A percentile compares a stretch with the other conserved stretches of the same genome.
phyloP scores from a whole-genome alignment of 1,140 invertebrate species.

The Anastatus disparis region DNA sequence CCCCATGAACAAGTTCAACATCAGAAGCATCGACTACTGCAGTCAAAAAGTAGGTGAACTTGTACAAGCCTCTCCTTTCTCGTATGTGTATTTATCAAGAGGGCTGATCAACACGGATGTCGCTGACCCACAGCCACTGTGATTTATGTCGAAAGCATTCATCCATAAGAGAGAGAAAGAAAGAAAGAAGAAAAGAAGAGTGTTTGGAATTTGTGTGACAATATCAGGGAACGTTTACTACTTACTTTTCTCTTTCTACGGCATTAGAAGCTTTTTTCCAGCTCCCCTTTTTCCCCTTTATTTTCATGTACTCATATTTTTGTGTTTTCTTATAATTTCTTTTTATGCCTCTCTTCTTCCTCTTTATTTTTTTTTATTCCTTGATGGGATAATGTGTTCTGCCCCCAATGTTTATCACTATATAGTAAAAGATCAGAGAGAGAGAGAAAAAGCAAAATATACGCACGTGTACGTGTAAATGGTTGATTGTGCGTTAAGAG shows the following conservation, averaged over 20 bases:
- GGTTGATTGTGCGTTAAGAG: not conserved
- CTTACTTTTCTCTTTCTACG: not conserved
- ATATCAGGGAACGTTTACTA: not conserved
- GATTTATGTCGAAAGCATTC: constrained; percentile 48
- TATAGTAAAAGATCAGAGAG: too few relatives aligned
- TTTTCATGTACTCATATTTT: not conserved
- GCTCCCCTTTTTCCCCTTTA: not conserved
- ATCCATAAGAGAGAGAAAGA: not conserved
- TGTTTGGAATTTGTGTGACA: not conserved
- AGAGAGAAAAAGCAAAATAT: not conserved
- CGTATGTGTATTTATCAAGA: constrained; percentile 47
- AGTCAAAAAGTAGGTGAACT: not conserved
- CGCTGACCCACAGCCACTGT: constrained; percentile 44
- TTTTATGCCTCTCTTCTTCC: too few relatives aligned
- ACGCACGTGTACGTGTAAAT: not conserved
- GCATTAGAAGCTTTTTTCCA: not conserved
- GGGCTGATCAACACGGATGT: constrained; percentile 53
- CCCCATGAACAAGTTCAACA: not conserved
- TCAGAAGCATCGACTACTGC: not conserved
- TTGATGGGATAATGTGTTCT: not conserved
- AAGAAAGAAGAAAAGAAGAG: too few relatives aligned
- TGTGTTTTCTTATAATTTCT: not conserved
- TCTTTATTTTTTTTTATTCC: too few relatives aligned
- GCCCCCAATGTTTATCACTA: too few relatives aligned
- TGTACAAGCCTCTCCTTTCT: too few relatives aligned